phyloP scores from a whole-genome alignment of 1,140 invertebrate species.

The Druon quercuslanigerum region DNA sequence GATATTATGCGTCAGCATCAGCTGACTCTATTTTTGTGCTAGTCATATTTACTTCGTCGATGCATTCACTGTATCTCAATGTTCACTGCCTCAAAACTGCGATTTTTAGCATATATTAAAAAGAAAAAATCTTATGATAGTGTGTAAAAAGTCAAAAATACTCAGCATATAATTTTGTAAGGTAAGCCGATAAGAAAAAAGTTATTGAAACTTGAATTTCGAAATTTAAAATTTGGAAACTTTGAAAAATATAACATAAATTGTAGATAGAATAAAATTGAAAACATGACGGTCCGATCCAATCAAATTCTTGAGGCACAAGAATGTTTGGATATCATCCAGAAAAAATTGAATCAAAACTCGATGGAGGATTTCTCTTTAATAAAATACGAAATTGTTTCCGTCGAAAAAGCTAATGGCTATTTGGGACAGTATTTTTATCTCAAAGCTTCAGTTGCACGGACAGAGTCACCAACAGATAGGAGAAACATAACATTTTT shows the following conservation, averaged over 20 bases:
- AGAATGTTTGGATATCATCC: slow-evolving; percentile 6
- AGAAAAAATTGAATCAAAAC: slow-evolving; percentile 23
- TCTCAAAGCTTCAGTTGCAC: slow-evolving; percentile 53
- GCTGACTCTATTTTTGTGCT: slow-evolving; percentile 20
- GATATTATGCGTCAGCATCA: slow-evolving; percentile 4
- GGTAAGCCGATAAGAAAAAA: neutral
- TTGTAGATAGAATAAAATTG: neutral
- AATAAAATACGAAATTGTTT: slow-evolving; percentile 58
- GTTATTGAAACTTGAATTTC: neutral
- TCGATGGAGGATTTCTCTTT: slow-evolving; percentile 63
- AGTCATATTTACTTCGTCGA: slow-evolving; percentile 4
- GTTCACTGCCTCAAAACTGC: no score
- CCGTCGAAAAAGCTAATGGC: slow-evolving; percentile 56
- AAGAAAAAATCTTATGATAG: no score
- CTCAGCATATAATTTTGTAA: no score
- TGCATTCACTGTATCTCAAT: neutral
- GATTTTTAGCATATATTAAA: no score
- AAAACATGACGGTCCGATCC: slow-evolving; percentile 4
- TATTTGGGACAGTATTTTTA: slow-evolving; percentile 66
- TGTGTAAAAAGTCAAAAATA: no score
- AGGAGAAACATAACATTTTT: slow-evolving; percentile 71
- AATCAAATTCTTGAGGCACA: neutral
- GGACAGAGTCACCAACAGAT: slow-evolving; percentile 46
- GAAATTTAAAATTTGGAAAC: neutral
- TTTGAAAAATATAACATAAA: neutral